Base-by-base conservation (phyloP, 2,797 vertebrate species). In the Fistularia commersonii region DNA sequence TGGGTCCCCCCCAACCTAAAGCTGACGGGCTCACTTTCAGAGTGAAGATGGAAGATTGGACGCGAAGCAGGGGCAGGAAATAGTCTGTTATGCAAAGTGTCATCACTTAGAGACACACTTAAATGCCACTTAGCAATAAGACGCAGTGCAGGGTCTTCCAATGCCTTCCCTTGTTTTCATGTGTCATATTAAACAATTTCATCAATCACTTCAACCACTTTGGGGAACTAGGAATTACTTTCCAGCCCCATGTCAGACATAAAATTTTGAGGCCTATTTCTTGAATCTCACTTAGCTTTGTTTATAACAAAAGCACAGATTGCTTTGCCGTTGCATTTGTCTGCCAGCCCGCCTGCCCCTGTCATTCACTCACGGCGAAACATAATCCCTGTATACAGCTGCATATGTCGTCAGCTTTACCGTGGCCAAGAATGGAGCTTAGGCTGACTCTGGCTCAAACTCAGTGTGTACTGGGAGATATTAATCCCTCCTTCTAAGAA, bases 361-460 rank as follows among this genome's bases (percentile, higher is more conserved):
- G 69, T 84, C 85, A 54, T 57, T 92, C 89, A 86, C 48, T 50
- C 74, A 51, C 50, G 72, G 60, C 80, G 91, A 91, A 93, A 93
- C 69, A 53, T 43, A 78, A 91, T 23, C 61, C 84, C 60, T 1
- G 14, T 49, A 51, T 80, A 73, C 90, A 92, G 91, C 90, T 91
- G 90, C 54, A 63, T 48, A 79, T 84, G 84, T 84, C 74, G 62
- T 80, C 74, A 81, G 0, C 54, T 44, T 46, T 41, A 45, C 45
- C 45, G 33, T 40, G 41, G 45, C 57, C 47, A 46, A 41, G 37
- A 46, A 34, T 41, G 8, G 51, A 41, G 68, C 61, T 67, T 54
- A 36, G 35, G 6, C 35, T 36, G 42, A 44, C 49, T 61, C 58
- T 41, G 47, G 51, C 35, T 23, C 40, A 48, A 54, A 38, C 40